Evolutionary conservation across 2,888 invertebrate species (phyloP).

Genomic region (Drosophila rubida): DNA sequence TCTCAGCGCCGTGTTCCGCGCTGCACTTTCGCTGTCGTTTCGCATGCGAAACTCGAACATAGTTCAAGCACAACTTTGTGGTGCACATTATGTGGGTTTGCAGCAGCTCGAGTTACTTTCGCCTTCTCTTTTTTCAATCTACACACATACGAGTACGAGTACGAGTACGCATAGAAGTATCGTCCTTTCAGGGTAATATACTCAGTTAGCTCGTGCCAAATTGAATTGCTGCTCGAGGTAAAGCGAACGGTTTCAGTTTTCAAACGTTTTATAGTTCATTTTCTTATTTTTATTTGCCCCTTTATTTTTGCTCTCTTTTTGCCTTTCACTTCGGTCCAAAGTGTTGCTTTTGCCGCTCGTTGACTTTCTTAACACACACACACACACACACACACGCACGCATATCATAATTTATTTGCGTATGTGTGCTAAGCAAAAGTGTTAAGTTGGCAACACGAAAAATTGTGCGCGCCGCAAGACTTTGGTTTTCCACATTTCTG

Average conservation of each 20-base stretch:
- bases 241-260: conserved; percentile 67
- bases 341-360: conserved; percentile 71
- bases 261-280: conserved; percentile 70
- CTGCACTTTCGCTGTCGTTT: neutral
- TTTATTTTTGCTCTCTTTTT: conserved; percentile 17
- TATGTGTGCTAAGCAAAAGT: conserved; percentile 69
- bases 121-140: conserved; percentile 23
- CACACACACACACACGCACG: conserved; percentile 30
- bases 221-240: conserved; percentile 66
- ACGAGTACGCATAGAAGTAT: too few species aligned
- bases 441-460: conserved; percentile 78
- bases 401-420: conserved; percentile 61
- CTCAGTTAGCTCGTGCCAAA: conserved; percentile 64
- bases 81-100: neutral
- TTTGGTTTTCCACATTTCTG: conserved; percentile 63
- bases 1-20: neutral
- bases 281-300: conserved; percentile 12
- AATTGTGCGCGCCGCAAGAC: conserved; percentile 73
- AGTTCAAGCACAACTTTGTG: neutral
- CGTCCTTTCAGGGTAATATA: conserved; percentile 39
- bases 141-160: too few species aligned
- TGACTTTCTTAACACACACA: conserved; percentile 56
- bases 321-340: conserved; percentile 46
- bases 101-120: neutral
- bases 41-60: neutral